Evolutionary conservation across 2,797 vertebrate species (phyloP), one percentile per base, ranked within the genome.

Genomic region (Xenops minutus): DNA sequence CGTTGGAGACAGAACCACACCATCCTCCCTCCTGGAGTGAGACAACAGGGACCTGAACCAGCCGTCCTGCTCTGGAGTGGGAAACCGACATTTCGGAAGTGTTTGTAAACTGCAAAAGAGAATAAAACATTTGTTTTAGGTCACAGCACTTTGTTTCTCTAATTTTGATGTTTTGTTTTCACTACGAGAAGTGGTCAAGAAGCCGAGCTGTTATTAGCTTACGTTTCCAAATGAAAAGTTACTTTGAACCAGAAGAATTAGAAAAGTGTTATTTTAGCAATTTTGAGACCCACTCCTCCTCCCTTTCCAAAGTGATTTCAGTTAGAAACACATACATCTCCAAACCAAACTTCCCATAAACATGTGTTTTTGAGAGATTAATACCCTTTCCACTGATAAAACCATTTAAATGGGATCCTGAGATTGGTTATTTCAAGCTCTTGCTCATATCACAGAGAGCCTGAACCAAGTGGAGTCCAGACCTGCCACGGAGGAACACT

Each of bases 341-440:
- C 96, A 93, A 92, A 80, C 78, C 63, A 92, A 95, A 92, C 92
- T 91, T 83, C 93, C 91, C 94, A 89, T 88, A 95, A 95, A 91
- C 56, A 79, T 82, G 89, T 95, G 95, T 80, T 95, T 96, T 91
- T 73, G 87, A 74, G 85, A 95, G 91, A 96, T 95, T 95, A 93
- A 94, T 96, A 17, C 75, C 32, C 95, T 93, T 94, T 88, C 91
- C 85, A 91, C 95, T 64, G 92, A 95, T 93, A 94, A 96, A 96
- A 83, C 69, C 55, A 36, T 69, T 75, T 73, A 64, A 92, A 88
- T 78, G 76, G 87, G 93, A 91, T 83, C 56, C 84, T 55, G 87
- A 94, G 95, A 61, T 75, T n/a, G 78, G 72, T 87, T 91, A 52
- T 91, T 96, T 87, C 74, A 82, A 87, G 86, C 80, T 82, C 88